These are phyloP conservation scores for Zalophus californianus DNA, from an alignment of 2,797 vertebrate genomes.

Conservation along the genomic window DNA sequence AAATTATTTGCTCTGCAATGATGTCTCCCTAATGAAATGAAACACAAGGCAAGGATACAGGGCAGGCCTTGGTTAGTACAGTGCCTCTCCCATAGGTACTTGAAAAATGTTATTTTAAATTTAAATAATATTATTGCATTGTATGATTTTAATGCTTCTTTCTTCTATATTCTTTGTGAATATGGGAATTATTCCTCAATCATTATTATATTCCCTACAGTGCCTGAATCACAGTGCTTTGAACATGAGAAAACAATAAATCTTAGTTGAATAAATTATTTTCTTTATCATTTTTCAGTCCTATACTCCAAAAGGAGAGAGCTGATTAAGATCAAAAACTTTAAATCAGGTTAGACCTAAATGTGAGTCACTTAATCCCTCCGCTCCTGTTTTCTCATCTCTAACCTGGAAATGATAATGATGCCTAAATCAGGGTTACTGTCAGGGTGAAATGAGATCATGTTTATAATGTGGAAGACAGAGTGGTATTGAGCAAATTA, in stretches of 20 bases:
- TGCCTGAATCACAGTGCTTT: neutral
- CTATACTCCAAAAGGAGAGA: neutral
- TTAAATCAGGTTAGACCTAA: neutral
- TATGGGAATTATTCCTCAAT: neutral
- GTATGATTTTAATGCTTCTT: neutral
- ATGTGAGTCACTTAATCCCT: neutral
- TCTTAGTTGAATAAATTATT: neutral
- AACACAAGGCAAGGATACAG: neutral
- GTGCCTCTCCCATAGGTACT: neutral
- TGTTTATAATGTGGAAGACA: neutral
- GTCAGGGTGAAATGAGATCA: neutral
- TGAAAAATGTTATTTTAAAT: neutral
- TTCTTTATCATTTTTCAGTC: constrained; percentile 9
- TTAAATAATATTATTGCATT: neutral
- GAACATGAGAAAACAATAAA: neutral
- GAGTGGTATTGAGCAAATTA: neutral
- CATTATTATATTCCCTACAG: neutral
- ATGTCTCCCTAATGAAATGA: neutral
- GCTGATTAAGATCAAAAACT: neutral
- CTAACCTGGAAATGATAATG: neutral
- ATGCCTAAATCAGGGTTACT: neutral
- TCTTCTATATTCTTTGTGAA: neutral
- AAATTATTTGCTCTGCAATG: neutral
- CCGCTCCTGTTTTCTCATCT: neutral
- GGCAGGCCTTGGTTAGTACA: neutral